These are phyloP conservation scores for Dicentrarchus labrax DNA, from an alignment of 2,113 vertebrate species.

Conservation along the genomic window DNA sequence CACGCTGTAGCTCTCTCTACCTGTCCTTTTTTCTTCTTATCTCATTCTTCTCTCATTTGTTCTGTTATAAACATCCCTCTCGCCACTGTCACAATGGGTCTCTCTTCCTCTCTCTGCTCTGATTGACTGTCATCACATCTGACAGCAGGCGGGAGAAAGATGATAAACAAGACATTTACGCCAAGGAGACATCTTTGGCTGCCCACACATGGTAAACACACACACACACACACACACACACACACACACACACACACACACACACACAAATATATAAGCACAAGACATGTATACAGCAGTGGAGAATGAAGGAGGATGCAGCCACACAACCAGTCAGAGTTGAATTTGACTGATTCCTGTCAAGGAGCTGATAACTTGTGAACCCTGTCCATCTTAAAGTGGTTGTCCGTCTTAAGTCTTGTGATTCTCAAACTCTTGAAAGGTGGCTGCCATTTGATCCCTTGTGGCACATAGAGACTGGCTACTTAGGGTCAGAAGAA, in stretches of 20 bases:
- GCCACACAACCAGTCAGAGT: background rate
- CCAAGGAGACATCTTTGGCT: conserved; percentile 23
- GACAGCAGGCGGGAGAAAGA: conserved; percentile 54
- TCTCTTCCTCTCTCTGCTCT: conserved; percentile 10
- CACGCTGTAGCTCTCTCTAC: background rate
- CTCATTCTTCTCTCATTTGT: background rate
- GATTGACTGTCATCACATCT: conserved; percentile 66
- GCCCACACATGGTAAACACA: conserved; percentile 15
- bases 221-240: conserved; percentile 41
- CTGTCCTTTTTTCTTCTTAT: background rate
- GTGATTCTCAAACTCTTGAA: background rate
- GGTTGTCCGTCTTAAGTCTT: background rate
- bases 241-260: conserved; percentile 36
- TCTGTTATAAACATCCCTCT: background rate
- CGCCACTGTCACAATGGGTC: background rate
- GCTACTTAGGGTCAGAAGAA: background rate
- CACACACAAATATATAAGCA: conserved; percentile 25
- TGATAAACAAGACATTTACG: conserved; percentile 70
- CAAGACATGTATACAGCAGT: background rate
- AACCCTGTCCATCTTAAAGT: conserved; percentile 16
- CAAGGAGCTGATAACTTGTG: conserved; percentile 11
- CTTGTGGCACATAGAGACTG: background rate
- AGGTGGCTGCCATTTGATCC: background rate
- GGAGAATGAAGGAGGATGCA: background rate
- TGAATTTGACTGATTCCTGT: conserved; percentile 17